Evolutionary conservation across 2,797 vertebrate species (phyloP).

Genomic region (Loris lydekkerianus): DNA sequence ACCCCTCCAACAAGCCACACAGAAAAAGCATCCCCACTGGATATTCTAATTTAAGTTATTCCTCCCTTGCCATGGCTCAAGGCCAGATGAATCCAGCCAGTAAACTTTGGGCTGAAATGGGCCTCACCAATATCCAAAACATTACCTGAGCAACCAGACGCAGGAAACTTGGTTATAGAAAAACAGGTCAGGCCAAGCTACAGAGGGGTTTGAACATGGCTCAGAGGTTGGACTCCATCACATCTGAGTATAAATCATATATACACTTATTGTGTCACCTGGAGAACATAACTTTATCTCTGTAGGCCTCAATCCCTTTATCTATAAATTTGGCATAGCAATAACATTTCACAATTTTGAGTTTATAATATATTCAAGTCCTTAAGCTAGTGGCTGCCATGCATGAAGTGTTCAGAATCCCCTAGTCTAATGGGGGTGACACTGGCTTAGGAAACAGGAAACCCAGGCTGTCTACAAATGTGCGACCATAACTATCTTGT

Average conservation of each 20-base stretch:
- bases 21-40: not conserved
- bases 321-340: not conserved
- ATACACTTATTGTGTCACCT: not conserved
- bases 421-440: not conserved
- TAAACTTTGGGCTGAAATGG: not conserved
- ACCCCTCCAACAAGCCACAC: not conserved
- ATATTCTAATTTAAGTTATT: not conserved
- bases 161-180: not conserved
- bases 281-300: not conserved
- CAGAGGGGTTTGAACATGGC: not conserved
- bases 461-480: not conserved
- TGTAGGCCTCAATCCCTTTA: not conserved
- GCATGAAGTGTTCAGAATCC: accelerated
- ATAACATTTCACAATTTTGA: not conserved
- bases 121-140: not conserved
- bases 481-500: not conserved
- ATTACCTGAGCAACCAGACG: not conserved
- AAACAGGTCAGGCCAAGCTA: not conserved
- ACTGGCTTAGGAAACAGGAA: not conserved
- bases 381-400: not conserved
- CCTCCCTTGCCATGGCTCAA: not conserved
- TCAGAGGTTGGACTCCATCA: not conserved
- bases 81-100: not conserved
- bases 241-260: not conserved
- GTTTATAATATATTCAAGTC: not conserved